Percentiles rank a stretch among this genome's conserved stretches.
Conservation (phyloP, 1,140 invertebrate species). For the Drosophila melanica region DNA sequence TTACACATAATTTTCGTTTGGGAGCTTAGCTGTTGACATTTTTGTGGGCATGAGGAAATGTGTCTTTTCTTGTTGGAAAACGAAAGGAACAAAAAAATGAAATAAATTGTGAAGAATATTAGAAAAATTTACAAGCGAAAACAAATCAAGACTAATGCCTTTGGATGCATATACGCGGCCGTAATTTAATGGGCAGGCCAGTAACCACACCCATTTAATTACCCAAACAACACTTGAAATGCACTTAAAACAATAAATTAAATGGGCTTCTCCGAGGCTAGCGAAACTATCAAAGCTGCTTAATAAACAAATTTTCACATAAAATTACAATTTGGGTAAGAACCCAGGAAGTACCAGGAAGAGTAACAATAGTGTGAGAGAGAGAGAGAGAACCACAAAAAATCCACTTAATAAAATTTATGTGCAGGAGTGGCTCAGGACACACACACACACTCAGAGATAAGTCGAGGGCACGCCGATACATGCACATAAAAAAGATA, state of each 20-base stretch:
- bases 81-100: conserved; percentile 33
- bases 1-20: conserved; percentile 49
- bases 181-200: conserved; percentile 51
- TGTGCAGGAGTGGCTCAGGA: conserved; percentile 74
- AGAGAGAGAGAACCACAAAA: conserved; percentile 30
- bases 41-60: conserved; percentile 12
- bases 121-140: conserved; percentile 56
- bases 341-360: conserved; percentile 25
- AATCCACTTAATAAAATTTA: conserved; percentile 77
- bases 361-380: conserved; percentile 30
- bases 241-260: conserved; percentile 78
- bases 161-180: conserved; percentile 57
- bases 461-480: conserved; percentile 44
- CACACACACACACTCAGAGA: conserved; percentile 41
- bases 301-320: conserved; percentile 83
- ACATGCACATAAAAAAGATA: conserved; percentile 70
- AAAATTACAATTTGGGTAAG: conserved; percentile 67
- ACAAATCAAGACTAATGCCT: conserved; percentile 74
- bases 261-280: conserved; percentile 38
- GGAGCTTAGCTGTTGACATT: conserved; percentile 56
- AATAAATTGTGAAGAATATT: conserved; percentile 10
- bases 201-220: conserved; percentile 80
- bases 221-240: conserved; percentile 65
- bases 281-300: conserved; percentile 73
- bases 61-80: not conserved